phyloP scores from a whole-genome alignment of 1,140 invertebrate species.

The Lepidurus apus region DNA sequence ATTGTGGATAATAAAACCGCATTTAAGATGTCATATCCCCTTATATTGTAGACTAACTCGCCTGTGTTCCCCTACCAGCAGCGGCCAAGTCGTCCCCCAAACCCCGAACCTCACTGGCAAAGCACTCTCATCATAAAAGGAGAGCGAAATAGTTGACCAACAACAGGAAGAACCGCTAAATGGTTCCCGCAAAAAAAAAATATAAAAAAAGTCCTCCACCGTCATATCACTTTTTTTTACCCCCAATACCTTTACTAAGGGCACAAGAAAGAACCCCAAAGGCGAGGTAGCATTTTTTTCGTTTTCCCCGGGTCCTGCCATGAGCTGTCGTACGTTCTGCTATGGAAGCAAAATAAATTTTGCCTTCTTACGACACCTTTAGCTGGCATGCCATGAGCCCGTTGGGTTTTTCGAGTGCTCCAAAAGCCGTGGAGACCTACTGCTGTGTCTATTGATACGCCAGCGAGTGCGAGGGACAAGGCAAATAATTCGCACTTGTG shows the following conservation, averaged over 20 bases:
- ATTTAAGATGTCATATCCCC: conserved; percentile 10
- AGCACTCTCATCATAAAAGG: conserved; percentile 19
- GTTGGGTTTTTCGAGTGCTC: conserved; percentile 10
- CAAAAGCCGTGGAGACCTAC: conserved; percentile 14
- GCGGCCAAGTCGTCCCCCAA: background rate
- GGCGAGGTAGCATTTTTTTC: background rate
- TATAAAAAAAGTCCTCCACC: background rate
- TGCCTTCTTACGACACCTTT: background rate
- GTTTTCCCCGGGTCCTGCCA: background rate
- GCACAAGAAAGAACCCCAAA: background rate
- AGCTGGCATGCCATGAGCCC: conserved; percentile 13
- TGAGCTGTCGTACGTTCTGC: conserved; percentile 14
- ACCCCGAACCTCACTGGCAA: background rate
- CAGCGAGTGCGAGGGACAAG: conserved; percentile 17
- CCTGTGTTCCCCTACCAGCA: background rate
- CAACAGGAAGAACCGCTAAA: conserved; percentile 21
- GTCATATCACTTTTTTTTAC: background rate
- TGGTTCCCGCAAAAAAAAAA: background rate
- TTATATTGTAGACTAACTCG: background rate
- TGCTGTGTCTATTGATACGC: conserved; percentile 21
- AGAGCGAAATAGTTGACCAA: conserved; percentile 19
- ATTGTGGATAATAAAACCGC: conserved; percentile 1
- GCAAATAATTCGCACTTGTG: conserved; percentile 19
- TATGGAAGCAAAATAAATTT: conserved; percentile 22
- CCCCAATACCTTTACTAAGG: background rate